Evolutionary conservation across 2,797 vertebrate species (phyloP).

Genomic region (Merluccius polli): DNA sequence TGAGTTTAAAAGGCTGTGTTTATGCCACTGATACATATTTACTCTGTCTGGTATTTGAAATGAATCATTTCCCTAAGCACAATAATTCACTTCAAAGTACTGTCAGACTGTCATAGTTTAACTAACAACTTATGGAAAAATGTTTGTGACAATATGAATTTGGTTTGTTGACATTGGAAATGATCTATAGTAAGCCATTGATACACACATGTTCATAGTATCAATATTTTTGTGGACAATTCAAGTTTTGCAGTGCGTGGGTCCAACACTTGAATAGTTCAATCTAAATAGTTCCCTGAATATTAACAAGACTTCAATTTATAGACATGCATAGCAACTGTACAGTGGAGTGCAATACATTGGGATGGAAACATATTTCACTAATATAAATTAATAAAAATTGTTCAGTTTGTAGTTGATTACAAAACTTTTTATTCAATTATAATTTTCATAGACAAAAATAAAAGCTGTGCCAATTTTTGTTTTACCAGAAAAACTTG

Average conservation of each 20-base stretch:
- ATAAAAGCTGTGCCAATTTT: slow-evolving; percentile 41
- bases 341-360: background rate
- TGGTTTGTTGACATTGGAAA: background rate
- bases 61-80: background rate
- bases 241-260: background rate
- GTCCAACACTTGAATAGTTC: no score
- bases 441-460: slow-evolving; percentile 59
- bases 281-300: no score
- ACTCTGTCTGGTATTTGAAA: background rate
- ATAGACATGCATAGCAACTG: background rate
- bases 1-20: background rate
- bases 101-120: background rate
- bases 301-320: background rate
- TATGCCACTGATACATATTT: background rate
- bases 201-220: no score
- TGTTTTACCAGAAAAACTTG: slow-evolving; percentile 2
- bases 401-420: slow-evolving; percentile 32
- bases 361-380: background rate
- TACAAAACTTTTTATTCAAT: slow-evolving; percentile 69
- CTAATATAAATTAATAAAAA: background rate
- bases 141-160: background rate
- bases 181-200: background rate
- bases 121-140: background rate
- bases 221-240: no score
- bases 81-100: background rate